A percentile compares a stretch with the other conserved stretches of the same genome.
phyloP scores from a whole-genome alignment of 2,797 vertebrate species.

The Lophura swinhoii region DNA sequence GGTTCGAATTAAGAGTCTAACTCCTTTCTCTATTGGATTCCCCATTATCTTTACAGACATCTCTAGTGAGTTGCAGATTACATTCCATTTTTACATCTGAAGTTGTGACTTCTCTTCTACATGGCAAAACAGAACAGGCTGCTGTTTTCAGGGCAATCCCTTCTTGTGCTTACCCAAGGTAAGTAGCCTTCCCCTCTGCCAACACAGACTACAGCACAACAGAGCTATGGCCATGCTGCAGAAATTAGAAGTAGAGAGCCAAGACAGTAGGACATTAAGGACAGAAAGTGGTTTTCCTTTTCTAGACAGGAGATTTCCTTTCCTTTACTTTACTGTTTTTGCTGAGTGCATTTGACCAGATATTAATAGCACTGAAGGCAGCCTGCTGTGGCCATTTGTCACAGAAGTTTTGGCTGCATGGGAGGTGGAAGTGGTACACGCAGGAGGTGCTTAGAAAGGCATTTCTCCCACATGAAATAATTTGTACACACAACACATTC shows the following conservation, averaged over 20 bases:
- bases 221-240: background rate
- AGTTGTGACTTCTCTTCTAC: background rate
- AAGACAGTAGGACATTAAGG: background rate
- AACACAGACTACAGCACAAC: background rate
- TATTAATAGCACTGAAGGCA: accelerated
- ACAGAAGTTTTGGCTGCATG: accelerated
- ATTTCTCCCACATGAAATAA: background rate
- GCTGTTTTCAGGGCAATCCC: accelerated
- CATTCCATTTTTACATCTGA: background rate
- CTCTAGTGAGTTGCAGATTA: background rate
- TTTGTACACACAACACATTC: accelerated
- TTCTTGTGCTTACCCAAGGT: background rate
- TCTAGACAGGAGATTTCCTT: background rate
- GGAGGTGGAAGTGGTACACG: background rate
- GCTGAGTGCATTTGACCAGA: background rate
- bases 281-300: background rate
- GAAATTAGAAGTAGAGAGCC: accelerated
- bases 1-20: background rate
- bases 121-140: accelerated
- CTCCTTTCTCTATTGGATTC: background rate
- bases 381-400: accelerated
- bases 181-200: accelerated
- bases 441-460: background rate
- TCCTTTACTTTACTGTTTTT: background rate
- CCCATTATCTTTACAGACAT: background rate